Evolutionary conservation across 1,140 invertebrate species (phyloP), one percentile per base, ranked within the genome.

Genomic region (Meloidogyne hapla): DNA sequence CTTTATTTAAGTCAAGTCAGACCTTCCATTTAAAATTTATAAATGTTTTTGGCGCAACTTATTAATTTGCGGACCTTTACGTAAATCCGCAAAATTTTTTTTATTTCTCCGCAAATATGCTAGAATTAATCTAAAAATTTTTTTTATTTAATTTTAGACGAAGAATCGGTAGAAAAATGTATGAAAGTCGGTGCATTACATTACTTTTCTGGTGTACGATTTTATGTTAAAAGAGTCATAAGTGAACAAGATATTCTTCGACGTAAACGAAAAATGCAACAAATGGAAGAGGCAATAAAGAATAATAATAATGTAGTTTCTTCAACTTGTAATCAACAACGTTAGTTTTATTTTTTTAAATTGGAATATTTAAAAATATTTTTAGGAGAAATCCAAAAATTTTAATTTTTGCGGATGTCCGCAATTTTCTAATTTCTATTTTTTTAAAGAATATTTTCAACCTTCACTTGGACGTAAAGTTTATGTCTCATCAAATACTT

Each of bases 241-340:
- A 56, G 56, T 26, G 25, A 25, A n/a, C 65, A 75, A n/a, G 74
- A 75, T 12, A 61, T 74, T n/a, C 48, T 75, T 45, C 70, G 56
- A 40, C 71, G 64, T 63, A 73, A 73, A 40, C 71, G 71, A 25
- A 61, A 73, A 63, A 28, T 73, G 21, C 45, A 73, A 73, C 71
- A 65, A 9, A 26, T 56, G 61, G 71, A 73, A 28, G 71, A 73
- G 13, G 42, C 28, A 21, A 10, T 23, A 13, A 61, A 28, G 21
- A 23, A 63, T 38, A 62, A 72, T 62, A 72, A 10, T 13, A 45
- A 42, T 28, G 15, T 42, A 1, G 23, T 18, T n/a, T 15, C 38
- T 42, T n/a, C 33, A n/a, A 2, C 33, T 45, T 13, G 13, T 40
- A 6, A 6, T 18, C 61, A 70, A n/a, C 28, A 25, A 45, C 26